Base-by-base conservation (phyloP, 2,797 vertebrate species). In the Hippopotamyrus pictus region DNA sequence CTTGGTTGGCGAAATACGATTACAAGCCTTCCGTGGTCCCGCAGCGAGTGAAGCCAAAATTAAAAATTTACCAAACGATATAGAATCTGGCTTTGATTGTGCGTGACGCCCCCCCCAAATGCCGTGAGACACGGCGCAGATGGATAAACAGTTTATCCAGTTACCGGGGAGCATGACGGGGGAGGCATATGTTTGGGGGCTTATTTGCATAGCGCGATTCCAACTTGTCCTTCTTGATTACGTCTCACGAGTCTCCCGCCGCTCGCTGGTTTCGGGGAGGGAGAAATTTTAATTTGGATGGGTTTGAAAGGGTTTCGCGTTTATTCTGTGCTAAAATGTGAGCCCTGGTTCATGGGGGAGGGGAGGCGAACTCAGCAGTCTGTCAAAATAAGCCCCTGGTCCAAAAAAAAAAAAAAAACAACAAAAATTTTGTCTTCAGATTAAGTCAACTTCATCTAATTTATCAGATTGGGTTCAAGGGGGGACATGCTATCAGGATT, bases 201-300 rank as follows among this genome's bases (percentile, higher is more conserved):
- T 90, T 93, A 95, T 95, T 95, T 96, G 94, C 95, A 95, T 95
- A 94, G 92, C 91, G 54, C 89, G 59, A 94, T 92, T 86, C 93
- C 93, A 89, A 91, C 93, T 93, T 92, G 94, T 95, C 95, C 91
- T 91, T 92, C 95, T 92, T 94, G 93, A 96, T 96, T 94, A 94
- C 88, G 93, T 95, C 94, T 93, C 92, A 93, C 91, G 91, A 91
- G 91, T 90, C 92, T 93, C 94, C 94, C 92, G 93, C 94, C 94
- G 94, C 93, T 93, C 88, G 86, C 90, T 92, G 93, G 90, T 94
- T 93, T 93, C 25, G 25, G 92, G 73, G 51, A 22, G 9, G 92
- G 88, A 89, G 86, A 90, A 89, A 88, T 91, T 94, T 94, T 93
- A 92, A 95, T 94, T 93, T 94, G 88, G 90, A 69, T 5, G 37